Evolutionary conservation across 1,140 invertebrate genomes (phyloP), one percentile per base, ranked within the genome.

Genomic region (Heliconius nattereri): DNA sequence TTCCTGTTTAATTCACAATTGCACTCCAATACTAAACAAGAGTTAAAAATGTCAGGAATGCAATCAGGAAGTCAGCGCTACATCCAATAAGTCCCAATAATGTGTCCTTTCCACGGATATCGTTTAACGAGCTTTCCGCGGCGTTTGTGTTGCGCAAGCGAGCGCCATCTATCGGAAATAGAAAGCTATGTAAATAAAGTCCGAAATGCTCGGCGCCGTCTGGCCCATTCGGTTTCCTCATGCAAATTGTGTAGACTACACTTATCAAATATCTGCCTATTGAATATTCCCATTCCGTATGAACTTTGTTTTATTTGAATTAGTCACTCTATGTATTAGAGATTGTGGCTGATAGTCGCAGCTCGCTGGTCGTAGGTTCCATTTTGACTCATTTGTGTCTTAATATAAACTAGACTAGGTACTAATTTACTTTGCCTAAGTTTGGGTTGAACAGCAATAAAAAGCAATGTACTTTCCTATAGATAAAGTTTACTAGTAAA

Each of bases 131-230:
- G 80, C 80, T 76, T 82, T 80, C 78, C 71, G 79, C 84, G 83
- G 78, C 82, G 73, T 78, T 83, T 79, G 80, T 72, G 79, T 86
- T 86, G 76, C 82, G 76, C 79, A 84, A 84, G 71, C 29, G 71
- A 90, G 82, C 88, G 87, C 87, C 89, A 90, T 85, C 89, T 91
- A 88, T 84, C 84, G 88, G 87, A 87, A 91, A 86, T 91, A 89
- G 90, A 90, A 90, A 91, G 88, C 87, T 77, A 87, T 89, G 85
- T 86, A 89, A 90, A 90, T 89, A 84, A 81, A 85, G 85, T 80
- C 83, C 80, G 89, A 88, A 84, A 82, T 82, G 82, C 40, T 73
- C 45, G 78, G 71, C 78, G 84, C 81, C 70, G 81, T 75, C 75
- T 82, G 81, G 78, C 79, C 79, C 73, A 32, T 37, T 40, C 73